Evolutionary conservation across 1,140 invertebrate genomes (phyloP), one percentile per base, ranked within the genome.

Genomic region (Brachionus paranguensis): DNA sequence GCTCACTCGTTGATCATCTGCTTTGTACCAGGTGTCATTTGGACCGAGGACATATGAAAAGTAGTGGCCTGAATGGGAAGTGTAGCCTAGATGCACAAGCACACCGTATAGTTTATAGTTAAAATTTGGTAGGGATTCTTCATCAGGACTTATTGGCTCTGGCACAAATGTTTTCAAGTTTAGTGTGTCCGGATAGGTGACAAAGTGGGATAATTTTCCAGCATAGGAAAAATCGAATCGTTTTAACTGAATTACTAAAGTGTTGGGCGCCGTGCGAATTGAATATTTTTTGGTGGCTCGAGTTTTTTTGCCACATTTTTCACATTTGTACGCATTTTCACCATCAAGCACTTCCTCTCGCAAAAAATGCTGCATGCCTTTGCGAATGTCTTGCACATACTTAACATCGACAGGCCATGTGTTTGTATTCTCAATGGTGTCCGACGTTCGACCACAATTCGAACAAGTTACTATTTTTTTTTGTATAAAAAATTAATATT

Each of bases 251-350:
- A 83, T 83, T 72, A 83, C 60, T 45, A 83, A 60, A 33, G 70
- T 55, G 24, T 83, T 83, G 1, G 81, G 60, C 5, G 60, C 81
- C 17, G 14, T 70, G 11, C 60, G 64, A 20, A 83, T 68, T 20
- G 81, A 68, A 70, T 83, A 83, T 6, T 68, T 68, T 83, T 83
- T 83, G 8, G 60, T 70, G 29, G 81, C 81, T n/a, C 60, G 64
- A 3, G 60, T 68, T 68, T 68, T 68, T 70, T 72, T 68, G n/a
- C 17, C 41, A 41, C 81, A 90, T 88, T 86, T 89, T 89, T 95
- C 94, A 91, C 96, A 98, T 89, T 94, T 95, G 87, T 97, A 98
- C 7, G 91, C 90, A 87, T 92, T 92, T 45, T 96, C 95, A 65
- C 85, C 85, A 88, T 95, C 93, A 43, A 91, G 86, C 24, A 87